Conservation (phyloP, 2,113 vertebrate genomes). For the Macquaria ambigua region DNA sequence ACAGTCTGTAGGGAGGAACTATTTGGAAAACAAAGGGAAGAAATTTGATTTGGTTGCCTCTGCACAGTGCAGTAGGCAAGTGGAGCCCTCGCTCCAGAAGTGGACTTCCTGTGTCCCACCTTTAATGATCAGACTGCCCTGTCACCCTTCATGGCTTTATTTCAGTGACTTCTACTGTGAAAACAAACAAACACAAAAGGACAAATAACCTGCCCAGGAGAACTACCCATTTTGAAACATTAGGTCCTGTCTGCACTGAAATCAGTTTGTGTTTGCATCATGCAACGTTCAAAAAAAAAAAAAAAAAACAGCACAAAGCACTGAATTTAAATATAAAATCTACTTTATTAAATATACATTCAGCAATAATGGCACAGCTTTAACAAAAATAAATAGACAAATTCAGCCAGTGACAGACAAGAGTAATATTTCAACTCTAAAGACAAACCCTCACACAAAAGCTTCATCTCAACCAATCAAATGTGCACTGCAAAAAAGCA, state of each 20-base stretch:
- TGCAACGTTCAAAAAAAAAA: background rate
- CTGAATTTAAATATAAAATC: conserved; percentile 2
- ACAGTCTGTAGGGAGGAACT: background rate
- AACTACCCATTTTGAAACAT: background rate
- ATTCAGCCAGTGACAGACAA: background rate
- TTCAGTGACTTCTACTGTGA: background rate
- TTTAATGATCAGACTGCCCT: background rate
- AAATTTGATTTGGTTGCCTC: background rate
- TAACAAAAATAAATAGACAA: background rate
- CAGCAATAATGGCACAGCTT: background rate
- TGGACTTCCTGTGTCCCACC: background rate
- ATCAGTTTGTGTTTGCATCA: background rate
- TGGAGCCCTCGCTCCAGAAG: too few relatives aligned
- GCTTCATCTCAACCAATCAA: background rate
- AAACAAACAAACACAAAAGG: background rate
- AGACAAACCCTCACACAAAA: background rate
- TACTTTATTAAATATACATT: conserved; percentile 38
- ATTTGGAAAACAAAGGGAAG: background rate
- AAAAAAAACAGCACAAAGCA: background rate
- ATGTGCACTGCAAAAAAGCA: background rate
- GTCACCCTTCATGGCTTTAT: background rate
- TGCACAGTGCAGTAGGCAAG: too few relatives aligned
- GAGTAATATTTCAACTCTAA: background rate
- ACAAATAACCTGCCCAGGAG: background rate
- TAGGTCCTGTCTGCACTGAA: background rate